A percentile compares a stretch with the other conserved stretches of the same genome.
These are phyloP conservation scores for Busseola fusca DNA, from an alignment of 2,888 invertebrate species.

Conservation along the genomic window DNA sequence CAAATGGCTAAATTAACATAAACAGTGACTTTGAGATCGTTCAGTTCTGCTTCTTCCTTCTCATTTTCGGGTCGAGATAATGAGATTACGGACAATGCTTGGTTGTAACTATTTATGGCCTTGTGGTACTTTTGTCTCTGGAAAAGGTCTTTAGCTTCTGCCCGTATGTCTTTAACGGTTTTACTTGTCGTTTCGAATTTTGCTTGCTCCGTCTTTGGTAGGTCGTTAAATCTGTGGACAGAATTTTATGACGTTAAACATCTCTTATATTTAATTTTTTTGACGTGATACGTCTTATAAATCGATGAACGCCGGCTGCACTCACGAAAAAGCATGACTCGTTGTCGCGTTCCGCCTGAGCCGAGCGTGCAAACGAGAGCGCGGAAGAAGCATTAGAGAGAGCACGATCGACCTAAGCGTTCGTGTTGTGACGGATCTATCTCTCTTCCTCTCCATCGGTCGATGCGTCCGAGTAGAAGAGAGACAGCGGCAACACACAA, in stretches of 20 bases:
- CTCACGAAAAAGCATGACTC: too few relatives aligned
- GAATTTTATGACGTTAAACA: background rate
- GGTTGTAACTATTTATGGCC: constrained; percentile 78
- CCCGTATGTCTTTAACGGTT: constrained; percentile 76
- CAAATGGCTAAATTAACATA: constrained; percentile 82
- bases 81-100: constrained; percentile 74
- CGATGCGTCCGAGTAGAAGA: too few relatives aligned
- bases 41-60: constrained; percentile 69
- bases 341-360: too few relatives aligned
- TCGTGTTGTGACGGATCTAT: too few relatives aligned
- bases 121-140: constrained; percentile 69
- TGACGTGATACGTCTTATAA: too few relatives aligned
- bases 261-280: too few relatives aligned
- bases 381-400: too few relatives aligned
- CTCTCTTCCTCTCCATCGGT: too few relatives aligned
- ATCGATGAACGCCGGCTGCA: too few relatives aligned
- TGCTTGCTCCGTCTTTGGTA: constrained; percentile 78
- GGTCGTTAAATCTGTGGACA: constrained; percentile 78
- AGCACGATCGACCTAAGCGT: too few relatives aligned
- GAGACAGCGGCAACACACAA: too few relatives aligned
- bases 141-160: constrained; percentile 75
- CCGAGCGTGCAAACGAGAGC: too few relatives aligned
- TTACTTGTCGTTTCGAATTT: constrained; percentile 75
- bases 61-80: constrained; percentile 70
- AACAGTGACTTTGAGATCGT: constrained; percentile 72